Evolutionary conservation across 2,113 vertebrate genomes (phyloP).

Genomic region (Oceanodroma tethys): DNA sequence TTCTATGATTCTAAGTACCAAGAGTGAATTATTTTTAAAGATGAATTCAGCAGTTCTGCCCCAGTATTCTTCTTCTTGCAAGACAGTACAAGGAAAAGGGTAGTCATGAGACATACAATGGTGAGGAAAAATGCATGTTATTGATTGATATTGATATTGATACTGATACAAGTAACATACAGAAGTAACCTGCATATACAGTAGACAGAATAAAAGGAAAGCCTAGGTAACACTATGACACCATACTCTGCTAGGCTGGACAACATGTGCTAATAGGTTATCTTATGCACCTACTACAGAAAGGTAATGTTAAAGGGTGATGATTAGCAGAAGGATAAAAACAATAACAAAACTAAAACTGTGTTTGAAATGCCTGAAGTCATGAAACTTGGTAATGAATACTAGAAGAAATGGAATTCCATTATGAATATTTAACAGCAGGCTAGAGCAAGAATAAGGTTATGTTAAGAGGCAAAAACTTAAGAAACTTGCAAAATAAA

Average conservation of each 20-base stretch:
- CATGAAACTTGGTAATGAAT: background rate
- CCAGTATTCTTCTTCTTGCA: background rate
- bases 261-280: background rate
- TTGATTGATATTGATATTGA: background rate
- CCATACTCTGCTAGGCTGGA: background rate
- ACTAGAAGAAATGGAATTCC: background rate
- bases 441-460: background rate
- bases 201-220: background rate
- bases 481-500: background rate
- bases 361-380: background rate
- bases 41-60: background rate
- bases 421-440: background rate
- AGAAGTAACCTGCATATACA: background rate
- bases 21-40: background rate
- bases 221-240: background rate
- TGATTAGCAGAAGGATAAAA: background rate
- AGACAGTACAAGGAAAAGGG: background rate
- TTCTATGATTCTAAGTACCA: background rate
- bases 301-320: background rate
- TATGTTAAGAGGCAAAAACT: background rate
- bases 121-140: background rate
- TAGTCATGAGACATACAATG: no score
- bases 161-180: background rate
- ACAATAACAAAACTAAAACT: background rate
- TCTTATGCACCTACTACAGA: rapidly evolving